These are phyloP conservation scores for Drosophila miranda DNA, from an alignment of 1,140 invertebrate species.

Conservation along the genomic window DNA sequence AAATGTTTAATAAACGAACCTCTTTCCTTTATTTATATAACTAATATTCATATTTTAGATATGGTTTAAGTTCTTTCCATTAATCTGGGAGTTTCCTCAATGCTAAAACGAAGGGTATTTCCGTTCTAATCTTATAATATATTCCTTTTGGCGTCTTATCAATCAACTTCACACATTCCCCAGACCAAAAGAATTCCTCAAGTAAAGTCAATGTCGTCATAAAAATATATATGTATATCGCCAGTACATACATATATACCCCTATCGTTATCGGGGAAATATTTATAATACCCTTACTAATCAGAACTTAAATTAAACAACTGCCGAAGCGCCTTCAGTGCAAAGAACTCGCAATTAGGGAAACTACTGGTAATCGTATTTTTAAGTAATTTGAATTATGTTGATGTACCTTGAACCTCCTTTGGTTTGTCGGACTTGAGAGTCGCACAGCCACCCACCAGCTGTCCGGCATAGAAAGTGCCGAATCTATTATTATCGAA, in stretches of 20 bases:
- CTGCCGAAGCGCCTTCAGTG: not conserved
- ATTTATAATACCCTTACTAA: slow-evolving; percentile 54
- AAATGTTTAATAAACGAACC: too few relatives aligned
- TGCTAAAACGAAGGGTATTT: not conserved
- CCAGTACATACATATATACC: slow-evolving; percentile 14
- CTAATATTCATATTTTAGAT: not conserved
- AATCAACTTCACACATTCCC: slow-evolving; percentile 38
- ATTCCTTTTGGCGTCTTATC: slow-evolving; percentile 20
- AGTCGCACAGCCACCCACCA: slow-evolving; percentile 83
- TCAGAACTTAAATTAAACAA: slow-evolving; percentile 22
- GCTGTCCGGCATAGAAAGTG: slow-evolving; percentile 84
- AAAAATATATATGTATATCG: slow-evolving; percentile 25
- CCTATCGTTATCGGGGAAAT: slow-evolving; percentile 49
- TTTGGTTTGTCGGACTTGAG: slow-evolving; percentile 83
- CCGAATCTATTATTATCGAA: slow-evolving; percentile 83
- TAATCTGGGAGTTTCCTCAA: not conserved
- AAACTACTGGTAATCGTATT: too few relatives aligned
- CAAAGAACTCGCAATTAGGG: not conserved
- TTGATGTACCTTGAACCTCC: slow-evolving; percentile 82
- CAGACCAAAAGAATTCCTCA: slow-evolving; percentile 36
- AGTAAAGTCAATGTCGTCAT: slow-evolving; percentile 67
- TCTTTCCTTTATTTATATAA: not conserved
- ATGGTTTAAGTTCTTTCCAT: too few relatives aligned
- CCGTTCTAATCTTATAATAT: slow-evolving; percentile 22
- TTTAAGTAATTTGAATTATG: too few relatives aligned